phyloP scores from a whole-genome alignment of 2,888 invertebrate species.

The Andrena dorsata region DNA sequence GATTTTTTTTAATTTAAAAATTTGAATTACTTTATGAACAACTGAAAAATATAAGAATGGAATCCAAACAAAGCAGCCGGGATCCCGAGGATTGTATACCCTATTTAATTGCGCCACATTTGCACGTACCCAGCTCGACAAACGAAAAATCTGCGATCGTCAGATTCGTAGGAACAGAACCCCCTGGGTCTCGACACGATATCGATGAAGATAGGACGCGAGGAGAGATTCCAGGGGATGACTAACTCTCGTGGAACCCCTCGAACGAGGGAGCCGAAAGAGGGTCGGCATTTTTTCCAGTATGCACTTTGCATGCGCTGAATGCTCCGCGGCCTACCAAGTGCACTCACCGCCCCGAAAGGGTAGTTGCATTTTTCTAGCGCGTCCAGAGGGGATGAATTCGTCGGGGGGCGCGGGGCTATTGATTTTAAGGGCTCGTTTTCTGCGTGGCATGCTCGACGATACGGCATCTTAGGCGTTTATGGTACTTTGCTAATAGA shows the following conservation, averaged over 20 bases:
- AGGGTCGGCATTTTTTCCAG: conserved; percentile 51
- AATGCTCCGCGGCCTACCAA: conserved; percentile 72
- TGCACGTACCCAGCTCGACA: too few relatives aligned
- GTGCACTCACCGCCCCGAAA: conserved; percentile 71
- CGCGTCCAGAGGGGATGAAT: conserved; percentile 48
- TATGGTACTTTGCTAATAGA: conserved; percentile 18
- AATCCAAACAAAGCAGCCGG: too few relatives aligned
- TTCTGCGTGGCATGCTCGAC: conserved; percentile 51
- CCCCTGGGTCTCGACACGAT: conserved; percentile 10
- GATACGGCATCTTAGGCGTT: conserved; percentile 45
- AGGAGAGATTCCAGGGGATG: conserved; percentile 58
- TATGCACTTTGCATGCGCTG: conserved; percentile 70
- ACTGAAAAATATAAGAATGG: too few relatives aligned
- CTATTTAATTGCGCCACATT: too few relatives aligned
- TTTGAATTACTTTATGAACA: too few relatives aligned
- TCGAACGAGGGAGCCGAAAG: conserved; percentile 50
- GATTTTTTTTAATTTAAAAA: too few relatives aligned
- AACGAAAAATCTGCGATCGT: not conserved
- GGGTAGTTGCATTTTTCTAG: conserved; percentile 74
- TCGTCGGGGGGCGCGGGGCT: conserved; percentile 56
- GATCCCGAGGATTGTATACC: too few relatives aligned
- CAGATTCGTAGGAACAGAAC: not conserved
- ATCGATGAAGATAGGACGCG: conserved; percentile 8
- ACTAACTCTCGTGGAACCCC: conserved; percentile 50
- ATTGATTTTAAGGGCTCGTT: conserved; percentile 77